A percentile compares a stretch with the other conserved stretches of the same genome.
phyloP scores from a whole-genome alignment of 2,797 vertebrate species.

The Lateolabrax maculatus region DNA sequence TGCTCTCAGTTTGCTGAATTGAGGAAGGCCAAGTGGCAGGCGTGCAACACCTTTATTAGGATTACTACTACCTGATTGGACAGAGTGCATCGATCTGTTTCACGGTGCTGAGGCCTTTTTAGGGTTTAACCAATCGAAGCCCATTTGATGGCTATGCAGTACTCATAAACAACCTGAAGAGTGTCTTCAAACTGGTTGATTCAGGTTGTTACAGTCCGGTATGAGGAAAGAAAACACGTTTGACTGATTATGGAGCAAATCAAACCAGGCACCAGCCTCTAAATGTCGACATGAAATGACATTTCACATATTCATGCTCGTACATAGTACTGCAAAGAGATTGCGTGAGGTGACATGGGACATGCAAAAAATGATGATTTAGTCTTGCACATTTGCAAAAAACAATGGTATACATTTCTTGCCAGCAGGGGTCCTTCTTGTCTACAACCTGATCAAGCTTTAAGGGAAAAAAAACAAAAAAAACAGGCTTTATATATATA shows the following conservation, averaged over 20 bases:
- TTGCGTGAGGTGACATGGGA: neutral
- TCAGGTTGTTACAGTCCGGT: neutral
- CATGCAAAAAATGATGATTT: neutral
- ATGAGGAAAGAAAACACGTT: neutral
- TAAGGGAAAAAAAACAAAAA: neutral
- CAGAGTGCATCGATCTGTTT: neutral
- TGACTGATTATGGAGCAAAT: neutral
- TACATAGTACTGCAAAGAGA: neutral
- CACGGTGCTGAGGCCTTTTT: neutral
- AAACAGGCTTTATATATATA: neutral
- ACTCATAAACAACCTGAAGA: neutral
- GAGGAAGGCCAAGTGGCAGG: conserved; percentile 4
- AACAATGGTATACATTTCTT: neutral
- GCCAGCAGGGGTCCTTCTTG: conserved; percentile 51
- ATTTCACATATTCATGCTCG: neutral
- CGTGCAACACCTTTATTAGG: neutral
- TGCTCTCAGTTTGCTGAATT: conserved; percentile 11
- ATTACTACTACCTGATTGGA: neutral
- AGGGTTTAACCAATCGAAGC: neutral
- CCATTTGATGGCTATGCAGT: neutral
- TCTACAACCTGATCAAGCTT: conserved; percentile 3
- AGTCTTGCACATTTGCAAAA: neutral
- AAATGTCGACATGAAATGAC: neutral
- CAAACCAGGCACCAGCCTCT: neutral
- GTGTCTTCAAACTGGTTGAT: neutral